Evolutionary conservation across 2,888 invertebrate genomes (phyloP).

Genomic region (Drosophila recens): DNA sequence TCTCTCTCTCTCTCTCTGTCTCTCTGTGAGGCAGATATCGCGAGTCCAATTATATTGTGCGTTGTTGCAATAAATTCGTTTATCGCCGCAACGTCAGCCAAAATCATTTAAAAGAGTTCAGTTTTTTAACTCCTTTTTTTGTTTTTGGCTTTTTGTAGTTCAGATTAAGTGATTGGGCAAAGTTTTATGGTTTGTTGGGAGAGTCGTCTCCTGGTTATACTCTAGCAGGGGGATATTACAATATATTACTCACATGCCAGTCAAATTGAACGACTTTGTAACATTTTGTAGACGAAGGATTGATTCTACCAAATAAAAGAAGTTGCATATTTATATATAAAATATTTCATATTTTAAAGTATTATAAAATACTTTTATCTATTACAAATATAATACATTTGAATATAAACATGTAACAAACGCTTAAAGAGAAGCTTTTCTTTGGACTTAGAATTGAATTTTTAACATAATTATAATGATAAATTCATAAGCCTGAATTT

Average conservation of each 20-base stretch:
- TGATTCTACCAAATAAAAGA: too few relatives aligned
- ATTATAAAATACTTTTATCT: too few relatives aligned
- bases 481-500: too few relatives aligned
- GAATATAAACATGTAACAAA: too few relatives aligned
- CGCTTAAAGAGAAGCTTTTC: too few relatives aligned
- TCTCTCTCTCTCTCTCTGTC: not conserved
- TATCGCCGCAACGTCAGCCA: constrained; percentile 81
- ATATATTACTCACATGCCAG: not conserved
- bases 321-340: too few relatives aligned
- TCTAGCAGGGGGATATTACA: not conserved
- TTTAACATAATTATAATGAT: too few relatives aligned
- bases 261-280: not conserved
- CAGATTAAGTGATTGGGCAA: constrained; percentile 82
- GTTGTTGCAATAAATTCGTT: constrained; percentile 84
- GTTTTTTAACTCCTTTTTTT: constrained; percentile 38
- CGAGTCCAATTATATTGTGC: constrained; percentile 82
- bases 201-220: constrained; percentile 1
- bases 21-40: constrained; percentile 1
- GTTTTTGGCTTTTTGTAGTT: constrained; percentile 39
- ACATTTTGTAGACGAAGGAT: not conserved
- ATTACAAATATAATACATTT: too few relatives aligned
- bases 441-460: too few relatives aligned
- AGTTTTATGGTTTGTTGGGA: constrained; percentile 47
- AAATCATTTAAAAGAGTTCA: constrained; percentile 81
- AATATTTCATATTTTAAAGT: too few relatives aligned